phyloP scores from a whole-genome alignment of 2,797 vertebrate genomes.

The Apogon talboti region DNA sequence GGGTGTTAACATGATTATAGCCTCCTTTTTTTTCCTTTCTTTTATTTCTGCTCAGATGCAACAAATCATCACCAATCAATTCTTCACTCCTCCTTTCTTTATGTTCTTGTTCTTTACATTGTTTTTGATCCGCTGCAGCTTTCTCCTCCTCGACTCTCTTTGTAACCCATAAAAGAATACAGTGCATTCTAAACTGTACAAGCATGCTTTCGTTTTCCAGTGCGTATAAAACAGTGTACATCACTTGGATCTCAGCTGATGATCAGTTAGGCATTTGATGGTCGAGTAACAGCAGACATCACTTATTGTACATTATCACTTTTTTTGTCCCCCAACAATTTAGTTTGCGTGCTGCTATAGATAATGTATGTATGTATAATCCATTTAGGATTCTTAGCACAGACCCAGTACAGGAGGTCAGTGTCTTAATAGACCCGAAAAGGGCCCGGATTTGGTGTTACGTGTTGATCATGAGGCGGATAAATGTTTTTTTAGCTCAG shows the following conservation, averaged over 20 bases:
- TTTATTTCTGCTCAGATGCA: conserved; percentile 76
- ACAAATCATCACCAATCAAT: conserved; percentile 80
- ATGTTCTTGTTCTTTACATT: conserved; percentile 42
- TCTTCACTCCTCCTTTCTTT: conserved; percentile 57
- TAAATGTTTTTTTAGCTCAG: background rate
- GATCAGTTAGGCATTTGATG: conserved; percentile 1
- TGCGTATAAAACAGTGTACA: background rate
- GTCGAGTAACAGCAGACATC: background rate
- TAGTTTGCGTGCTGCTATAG: too few relatives aligned
- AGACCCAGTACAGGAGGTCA: background rate
- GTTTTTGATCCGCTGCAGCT: conserved; percentile 14
- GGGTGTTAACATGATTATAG: conserved; percentile 87
- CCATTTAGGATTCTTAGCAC: background rate
- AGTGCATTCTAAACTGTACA: background rate
- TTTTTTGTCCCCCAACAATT: too few relatives aligned
- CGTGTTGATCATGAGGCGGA: too few relatives aligned
- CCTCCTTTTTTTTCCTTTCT: conserved; percentile 82
- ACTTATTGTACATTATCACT: too few relatives aligned
- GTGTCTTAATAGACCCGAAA: background rate
- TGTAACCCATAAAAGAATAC: conserved; percentile 11
- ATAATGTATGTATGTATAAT: too few relatives aligned
- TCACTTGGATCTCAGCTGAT: background rate
- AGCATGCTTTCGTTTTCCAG: background rate
- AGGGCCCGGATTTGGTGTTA: background rate
- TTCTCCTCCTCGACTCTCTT: conserved; percentile 28